Conservation (phyloP, 2,113 vertebrate species). For the Kryptolebias marmoratus region DNA sequence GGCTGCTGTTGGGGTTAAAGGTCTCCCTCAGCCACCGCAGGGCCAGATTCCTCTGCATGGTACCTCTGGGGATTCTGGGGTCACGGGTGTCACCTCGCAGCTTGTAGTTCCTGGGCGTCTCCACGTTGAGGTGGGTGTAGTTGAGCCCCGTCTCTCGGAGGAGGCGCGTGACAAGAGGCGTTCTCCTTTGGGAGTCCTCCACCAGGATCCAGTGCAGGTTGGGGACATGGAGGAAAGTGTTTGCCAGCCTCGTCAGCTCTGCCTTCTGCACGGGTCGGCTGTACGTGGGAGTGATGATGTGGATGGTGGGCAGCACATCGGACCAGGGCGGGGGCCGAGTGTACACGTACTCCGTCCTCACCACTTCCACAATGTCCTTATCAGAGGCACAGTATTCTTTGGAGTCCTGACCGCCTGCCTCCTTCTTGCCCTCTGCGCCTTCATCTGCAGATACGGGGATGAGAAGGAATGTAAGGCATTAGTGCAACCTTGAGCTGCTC, state of each 20-base stretch:
- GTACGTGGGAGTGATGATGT: slow-evolving; percentile 96
- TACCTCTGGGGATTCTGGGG: slow-evolving; percentile 93
- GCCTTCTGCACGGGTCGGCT: slow-evolving; percentile 97
- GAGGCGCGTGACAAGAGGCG: slow-evolving; percentile 88
- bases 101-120: slow-evolving; percentile 98
- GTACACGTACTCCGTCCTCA: slow-evolving; percentile 98
- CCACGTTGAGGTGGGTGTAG: slow-evolving; percentile 98
- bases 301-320: slow-evolving; percentile 95
- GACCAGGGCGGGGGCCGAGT: slow-evolving; percentile 96
- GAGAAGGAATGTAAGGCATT: slow-evolving; percentile 77
- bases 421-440: slow-evolving; percentile 85
- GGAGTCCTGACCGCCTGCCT: slow-evolving; percentile 85
- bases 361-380: slow-evolving; percentile 98
- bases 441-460: slow-evolving; percentile 87
- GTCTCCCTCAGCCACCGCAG: slow-evolving; percentile 96
- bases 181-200: slow-evolving; percentile 93
- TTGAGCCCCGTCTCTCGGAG: slow-evolving; percentile 94
- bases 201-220: slow-evolving; percentile 99
- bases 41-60: slow-evolving; percentile 98
- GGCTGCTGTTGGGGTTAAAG: slow-evolving; percentile 90
- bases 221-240: slow-evolving; percentile 95
- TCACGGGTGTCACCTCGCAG: slow-evolving; percentile 91
- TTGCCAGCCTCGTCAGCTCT: slow-evolving; percentile 93
- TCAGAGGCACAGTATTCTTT: slow-evolving; percentile 97
- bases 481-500: slow-evolving; percentile 70